Evolutionary conservation across 2,797 vertebrate species (phyloP).

Genomic region (Phyllotis vaccarum): DNA sequence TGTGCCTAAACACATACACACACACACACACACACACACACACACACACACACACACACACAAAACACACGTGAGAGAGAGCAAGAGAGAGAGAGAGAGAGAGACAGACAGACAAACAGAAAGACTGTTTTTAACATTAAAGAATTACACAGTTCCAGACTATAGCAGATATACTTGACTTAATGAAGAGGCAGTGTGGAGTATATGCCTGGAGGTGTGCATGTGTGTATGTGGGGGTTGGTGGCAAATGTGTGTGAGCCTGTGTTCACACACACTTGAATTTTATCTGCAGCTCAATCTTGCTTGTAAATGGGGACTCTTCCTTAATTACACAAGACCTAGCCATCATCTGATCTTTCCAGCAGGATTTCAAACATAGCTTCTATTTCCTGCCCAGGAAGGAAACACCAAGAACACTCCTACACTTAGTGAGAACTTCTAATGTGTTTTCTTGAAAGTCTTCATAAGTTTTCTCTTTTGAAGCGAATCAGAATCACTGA

Average conservation of each 20-base stretch:
- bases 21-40: not conserved
- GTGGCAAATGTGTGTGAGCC: not conserved
- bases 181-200: not conserved
- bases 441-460: not conserved
- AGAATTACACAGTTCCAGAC: constrained; percentile 7
- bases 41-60: not conserved
- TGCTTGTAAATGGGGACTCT: not conserved
- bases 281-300: constrained; percentile 11
- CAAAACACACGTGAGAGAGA: not conserved
- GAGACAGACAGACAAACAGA: not conserved
- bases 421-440: constrained; percentile 29
- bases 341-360: constrained; percentile 35
- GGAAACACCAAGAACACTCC: not conserved
- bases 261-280: not conserved
- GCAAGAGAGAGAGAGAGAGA: not conserved
- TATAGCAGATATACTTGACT: constrained; percentile 32
- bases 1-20: not conserved
- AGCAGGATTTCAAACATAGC: not conserved
- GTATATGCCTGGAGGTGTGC: not conserved
- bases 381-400: constrained; percentile 55
- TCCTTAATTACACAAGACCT: constrained; percentile 37
- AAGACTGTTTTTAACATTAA: constrained; percentile 20
- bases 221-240: not conserved
- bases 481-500: not conserved
- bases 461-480: constrained; percentile 24